These are phyloP conservation scores for Sesia bembeciformis DNA, from an alignment of 2,888 invertebrate species.

Conservation along the genomic window DNA sequence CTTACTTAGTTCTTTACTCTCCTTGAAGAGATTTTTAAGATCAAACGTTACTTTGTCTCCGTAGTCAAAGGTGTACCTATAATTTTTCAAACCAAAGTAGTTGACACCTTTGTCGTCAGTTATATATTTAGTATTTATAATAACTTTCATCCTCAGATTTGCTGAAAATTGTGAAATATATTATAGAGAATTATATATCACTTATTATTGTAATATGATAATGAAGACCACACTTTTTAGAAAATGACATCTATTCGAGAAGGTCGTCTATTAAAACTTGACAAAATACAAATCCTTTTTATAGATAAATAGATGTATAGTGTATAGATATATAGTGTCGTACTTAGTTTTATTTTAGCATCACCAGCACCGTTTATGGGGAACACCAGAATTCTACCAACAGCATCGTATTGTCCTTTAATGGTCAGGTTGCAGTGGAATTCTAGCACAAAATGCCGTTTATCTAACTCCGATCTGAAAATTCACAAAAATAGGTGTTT, in stretches of 20 bases:
- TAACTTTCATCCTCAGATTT: constrained; percentile 50
- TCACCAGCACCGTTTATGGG: constrained; percentile 61
- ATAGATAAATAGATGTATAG: too few relatives aligned
- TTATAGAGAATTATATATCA: not conserved
- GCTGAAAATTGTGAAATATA: constrained; percentile 28
- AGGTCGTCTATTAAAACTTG: too few relatives aligned
- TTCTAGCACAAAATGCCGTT: constrained; percentile 43
- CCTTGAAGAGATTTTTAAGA: constrained; percentile 54
- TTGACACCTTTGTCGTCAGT: constrained; percentile 41
- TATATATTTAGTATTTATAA: constrained; percentile 48
- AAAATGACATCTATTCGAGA: too few relatives aligned
- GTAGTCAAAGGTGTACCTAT: constrained; percentile 55
- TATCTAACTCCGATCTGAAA: constrained; percentile 49
- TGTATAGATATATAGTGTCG: constrained; percentile 3
- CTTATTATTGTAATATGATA: not conserved
- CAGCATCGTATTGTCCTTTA: constrained; percentile 52
- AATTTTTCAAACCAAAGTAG: constrained; percentile 47
- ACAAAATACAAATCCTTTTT: too few relatives aligned
- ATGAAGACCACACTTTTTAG: too few relatives aligned
- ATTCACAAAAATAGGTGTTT: too few relatives aligned
- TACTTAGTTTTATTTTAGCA: constrained; percentile 58
- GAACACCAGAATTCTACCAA: constrained; percentile 50
- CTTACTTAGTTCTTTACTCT: constrained; percentile 60
- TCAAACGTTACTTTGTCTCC: constrained; percentile 55
- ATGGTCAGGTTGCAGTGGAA: constrained; percentile 62